Evolutionary conservation across 2,888 invertebrate species (phyloP).

Genomic region (Callyntrura sp.): DNA sequence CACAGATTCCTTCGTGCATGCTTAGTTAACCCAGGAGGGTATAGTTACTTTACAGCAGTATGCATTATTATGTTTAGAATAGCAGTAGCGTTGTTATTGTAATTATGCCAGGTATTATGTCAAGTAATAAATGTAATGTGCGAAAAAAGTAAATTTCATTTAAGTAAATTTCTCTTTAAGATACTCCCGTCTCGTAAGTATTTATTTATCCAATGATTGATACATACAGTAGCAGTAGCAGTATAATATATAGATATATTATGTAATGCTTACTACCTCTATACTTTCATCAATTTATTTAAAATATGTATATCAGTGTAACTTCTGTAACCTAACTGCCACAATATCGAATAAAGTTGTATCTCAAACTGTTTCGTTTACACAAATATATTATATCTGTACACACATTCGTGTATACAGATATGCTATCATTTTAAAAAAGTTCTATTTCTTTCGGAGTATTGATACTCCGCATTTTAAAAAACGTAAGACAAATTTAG

Average conservation of each 20-base stretch:
- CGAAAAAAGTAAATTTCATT: too few relatives aligned
- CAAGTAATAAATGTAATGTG: too few relatives aligned
- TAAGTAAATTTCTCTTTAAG: too few relatives aligned
- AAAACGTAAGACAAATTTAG: too few relatives aligned
- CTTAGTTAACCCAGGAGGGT: too few relatives aligned
- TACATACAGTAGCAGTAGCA: too few relatives aligned
- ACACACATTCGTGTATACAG: background rate
- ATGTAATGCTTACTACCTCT: slow-evolving; percentile 44
- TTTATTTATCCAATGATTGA: too few relatives aligned
- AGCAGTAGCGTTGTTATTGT: background rate
- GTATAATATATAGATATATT: background rate
- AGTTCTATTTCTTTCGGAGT: too few relatives aligned
- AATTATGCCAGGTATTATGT: slow-evolving; percentile 3
- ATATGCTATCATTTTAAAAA: too few relatives aligned
- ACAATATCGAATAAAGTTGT: slow-evolving; percentile 25
- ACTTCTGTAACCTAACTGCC: slow-evolving; percentile 39
- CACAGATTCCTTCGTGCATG: background rate
- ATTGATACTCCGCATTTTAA: too few relatives aligned
- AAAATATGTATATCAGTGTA: background rate
- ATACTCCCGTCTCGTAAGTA: too few relatives aligned
- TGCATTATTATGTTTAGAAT: background rate
- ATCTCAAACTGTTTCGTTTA: slow-evolving; percentile 31
- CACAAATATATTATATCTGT: background rate
- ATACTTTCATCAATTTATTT: slow-evolving; percentile 30
- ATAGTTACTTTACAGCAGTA: too few relatives aligned